Percentiles rank a stretch among this genome's conserved stretches.
Evolutionary conservation across 2,888 invertebrate genomes (phyloP).

Genomic region (Caenorhabditis panamensis): DNA sequence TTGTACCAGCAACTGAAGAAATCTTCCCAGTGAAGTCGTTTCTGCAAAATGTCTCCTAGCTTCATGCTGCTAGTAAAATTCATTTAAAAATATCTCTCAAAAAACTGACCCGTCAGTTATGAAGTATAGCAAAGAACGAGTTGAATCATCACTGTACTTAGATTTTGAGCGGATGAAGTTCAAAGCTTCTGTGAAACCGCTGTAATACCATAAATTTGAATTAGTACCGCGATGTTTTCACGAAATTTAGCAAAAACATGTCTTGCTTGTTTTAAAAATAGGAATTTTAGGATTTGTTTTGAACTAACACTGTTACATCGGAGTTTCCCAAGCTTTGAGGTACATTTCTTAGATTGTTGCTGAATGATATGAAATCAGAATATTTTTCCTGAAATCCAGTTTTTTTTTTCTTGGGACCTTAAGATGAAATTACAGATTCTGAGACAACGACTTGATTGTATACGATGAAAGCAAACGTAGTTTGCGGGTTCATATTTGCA

Average conservation of each 20-base stretch:
- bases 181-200: constrained; percentile 47
- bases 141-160: constrained; percentile 28
- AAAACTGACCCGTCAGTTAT: constrained; percentile 45
- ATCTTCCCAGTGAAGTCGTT: background rate
- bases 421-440: constrained; percentile 31
- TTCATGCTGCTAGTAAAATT: too few relatives aligned
- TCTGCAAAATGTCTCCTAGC: too few relatives aligned
- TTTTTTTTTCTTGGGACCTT: too few relatives aligned
- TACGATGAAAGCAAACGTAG: constrained; percentile 47
- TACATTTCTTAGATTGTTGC: background rate
- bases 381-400: constrained; percentile 27
- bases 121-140: constrained; percentile 35
- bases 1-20: background rate
- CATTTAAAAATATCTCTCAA: too few relatives aligned
- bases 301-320: constrained; percentile 40
- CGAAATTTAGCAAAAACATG: too few relatives aligned
- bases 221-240: too few relatives aligned
- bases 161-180: constrained; percentile 47
- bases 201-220: too few relatives aligned
- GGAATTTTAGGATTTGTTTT: background rate
- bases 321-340: constrained; percentile 33
- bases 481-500: constrained; percentile 22
- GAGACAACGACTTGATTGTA: constrained; percentile 43
- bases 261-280: too few relatives aligned
- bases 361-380: constrained; percentile 21